These are phyloP conservation scores for Sphyrna mokarran DNA, from an alignment of 2,113 vertebrate species.

Conservation along the genomic window DNA sequence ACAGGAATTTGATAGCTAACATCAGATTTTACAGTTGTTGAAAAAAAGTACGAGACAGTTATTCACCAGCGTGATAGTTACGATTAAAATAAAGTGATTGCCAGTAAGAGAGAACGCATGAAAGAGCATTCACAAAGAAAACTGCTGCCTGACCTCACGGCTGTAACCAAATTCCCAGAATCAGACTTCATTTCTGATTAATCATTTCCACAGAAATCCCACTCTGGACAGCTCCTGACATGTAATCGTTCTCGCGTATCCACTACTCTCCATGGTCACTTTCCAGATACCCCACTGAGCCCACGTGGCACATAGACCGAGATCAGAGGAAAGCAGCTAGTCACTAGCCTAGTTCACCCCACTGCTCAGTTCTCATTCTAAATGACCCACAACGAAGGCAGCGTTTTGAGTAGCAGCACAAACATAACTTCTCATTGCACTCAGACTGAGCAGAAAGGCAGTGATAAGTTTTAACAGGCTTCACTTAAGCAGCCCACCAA, in stretches of 20 bases:
- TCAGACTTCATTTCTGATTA: neutral
- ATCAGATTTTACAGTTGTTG: neutral
- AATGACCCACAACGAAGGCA: neutral
- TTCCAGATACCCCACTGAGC: neutral
- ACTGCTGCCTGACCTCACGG: neutral
- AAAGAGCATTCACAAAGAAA: neutral
- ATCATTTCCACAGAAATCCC: neutral
- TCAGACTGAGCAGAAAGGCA: neutral
- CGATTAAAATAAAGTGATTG: neutral
- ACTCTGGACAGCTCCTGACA: neutral
- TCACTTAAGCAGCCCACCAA: neutral
- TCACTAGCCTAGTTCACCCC: neutral
- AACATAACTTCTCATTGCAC: neutral
- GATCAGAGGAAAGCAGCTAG: neutral
- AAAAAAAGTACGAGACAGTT: neutral
- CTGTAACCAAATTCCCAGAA: neutral
- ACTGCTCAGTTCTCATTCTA: neutral
- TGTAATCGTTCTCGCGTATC: neutral
- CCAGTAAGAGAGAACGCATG: neutral
- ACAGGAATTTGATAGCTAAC: neutral
- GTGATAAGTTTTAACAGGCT: neutral
- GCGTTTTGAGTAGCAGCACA: neutral
- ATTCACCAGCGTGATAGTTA: neutral
- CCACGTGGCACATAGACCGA: neutral
- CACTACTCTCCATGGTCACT: neutral